These are phyloP conservation scores for Drosophila melanosoma DNA, from an alignment of 2,888 invertebrate genomes.

Conservation along the genomic window DNA sequence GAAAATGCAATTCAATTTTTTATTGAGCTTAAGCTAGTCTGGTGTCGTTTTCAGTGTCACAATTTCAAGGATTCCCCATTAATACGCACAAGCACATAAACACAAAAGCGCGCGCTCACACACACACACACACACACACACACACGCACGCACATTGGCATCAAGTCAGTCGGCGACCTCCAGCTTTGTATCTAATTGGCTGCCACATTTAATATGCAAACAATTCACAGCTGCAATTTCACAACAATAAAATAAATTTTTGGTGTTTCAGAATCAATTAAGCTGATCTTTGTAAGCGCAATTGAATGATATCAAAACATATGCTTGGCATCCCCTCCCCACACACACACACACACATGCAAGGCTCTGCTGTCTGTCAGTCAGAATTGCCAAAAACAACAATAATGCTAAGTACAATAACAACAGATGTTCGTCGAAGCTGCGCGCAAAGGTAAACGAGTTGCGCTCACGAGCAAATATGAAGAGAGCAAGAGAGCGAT, in stretches of 20 bases:
- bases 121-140: neutral
- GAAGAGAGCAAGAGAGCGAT: conserved; percentile 47
- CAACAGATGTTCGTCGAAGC: conserved; percentile 69
- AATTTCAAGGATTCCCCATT: conserved; percentile 30
- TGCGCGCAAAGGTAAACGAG: conserved; percentile 75
- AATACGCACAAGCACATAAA: neutral
- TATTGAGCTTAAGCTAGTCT: neutral
- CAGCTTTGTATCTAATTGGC: conserved; percentile 48
- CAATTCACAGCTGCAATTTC: conserved; percentile 49
- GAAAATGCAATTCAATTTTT: neutral
- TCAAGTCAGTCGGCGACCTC: conserved; percentile 35
- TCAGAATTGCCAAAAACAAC: conserved; percentile 65
- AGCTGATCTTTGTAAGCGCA: conserved; percentile 46
- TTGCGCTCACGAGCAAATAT: conserved; percentile 57
- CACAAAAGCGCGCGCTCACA: neutral
- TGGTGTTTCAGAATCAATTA: conserved; percentile 50
- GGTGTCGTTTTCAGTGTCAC: conserved; percentile 3
- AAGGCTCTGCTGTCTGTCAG: conserved; percentile 56
- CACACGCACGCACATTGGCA: neutral
- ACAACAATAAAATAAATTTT: conserved; percentile 41
- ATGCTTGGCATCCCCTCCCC: conserved; percentile 36
- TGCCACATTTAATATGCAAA: conserved; percentile 37
- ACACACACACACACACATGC: conserved; percentile 28
- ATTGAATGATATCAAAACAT: conserved; percentile 61
- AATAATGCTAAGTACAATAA: conserved; percentile 55